Percentiles rank a stretch among this genome's conserved stretches.
Conservation (phyloP, 2,113 vertebrate species). For the Sapajus apella region DNA sequence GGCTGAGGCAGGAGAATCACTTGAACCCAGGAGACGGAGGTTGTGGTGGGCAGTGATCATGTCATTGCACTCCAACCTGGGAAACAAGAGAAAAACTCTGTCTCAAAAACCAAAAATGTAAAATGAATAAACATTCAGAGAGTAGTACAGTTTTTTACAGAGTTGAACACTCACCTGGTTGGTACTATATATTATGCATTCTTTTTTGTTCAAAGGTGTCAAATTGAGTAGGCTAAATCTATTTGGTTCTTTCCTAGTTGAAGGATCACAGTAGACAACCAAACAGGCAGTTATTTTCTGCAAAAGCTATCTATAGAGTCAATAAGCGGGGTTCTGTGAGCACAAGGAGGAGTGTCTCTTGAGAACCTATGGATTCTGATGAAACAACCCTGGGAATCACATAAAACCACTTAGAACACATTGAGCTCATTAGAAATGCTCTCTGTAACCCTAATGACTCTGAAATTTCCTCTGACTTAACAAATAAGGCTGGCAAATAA, state of each 20-base stretch:
- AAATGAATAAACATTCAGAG: background rate
- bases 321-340: background rate
- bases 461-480: no score
- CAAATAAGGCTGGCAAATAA: background rate
- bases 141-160: background rate
- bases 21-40: no score
- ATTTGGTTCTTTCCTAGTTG: background rate
- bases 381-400: no score
- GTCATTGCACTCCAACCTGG: no score
- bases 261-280: background rate
- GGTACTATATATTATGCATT: background rate
- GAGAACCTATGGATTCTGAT: background rate
- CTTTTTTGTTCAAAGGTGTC: background rate
- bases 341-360: background rate
- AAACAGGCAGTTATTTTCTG: background rate
- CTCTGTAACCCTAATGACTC: no score
- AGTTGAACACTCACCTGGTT: background rate
- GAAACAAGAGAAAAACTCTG: no score
- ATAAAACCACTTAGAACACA: no score
- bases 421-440: no score
- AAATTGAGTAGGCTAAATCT: no score
- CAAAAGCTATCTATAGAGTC: background rate
- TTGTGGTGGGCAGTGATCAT: no score
- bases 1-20: no score
- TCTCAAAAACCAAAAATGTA: background rate